These are phyloP conservation scores for Antennarius maculatus DNA, from an alignment of 2,797 vertebrate species.

Conservation along the genomic window DNA sequence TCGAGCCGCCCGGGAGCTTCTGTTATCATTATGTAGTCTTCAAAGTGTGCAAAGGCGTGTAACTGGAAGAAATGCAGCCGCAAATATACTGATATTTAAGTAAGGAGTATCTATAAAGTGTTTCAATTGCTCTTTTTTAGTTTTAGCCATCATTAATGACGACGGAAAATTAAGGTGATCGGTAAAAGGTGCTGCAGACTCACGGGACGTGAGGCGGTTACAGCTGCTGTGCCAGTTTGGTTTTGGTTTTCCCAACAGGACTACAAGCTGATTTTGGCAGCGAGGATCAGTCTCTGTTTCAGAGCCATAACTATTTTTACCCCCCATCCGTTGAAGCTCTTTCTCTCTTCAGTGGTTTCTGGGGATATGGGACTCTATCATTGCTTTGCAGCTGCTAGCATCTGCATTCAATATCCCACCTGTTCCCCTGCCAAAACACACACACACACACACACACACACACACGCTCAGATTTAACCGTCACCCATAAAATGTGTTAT, in stretches of 20 bases:
- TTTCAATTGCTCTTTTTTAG: no score
- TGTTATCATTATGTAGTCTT: no score
- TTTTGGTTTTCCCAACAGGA: conserved; percentile 40
- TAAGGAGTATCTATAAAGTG: no score
- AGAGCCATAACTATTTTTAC: conserved; percentile 62
- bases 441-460: conserved; percentile 7
- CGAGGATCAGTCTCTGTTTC: conserved; percentile 44
- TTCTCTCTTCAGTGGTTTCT: conserved; percentile 40
- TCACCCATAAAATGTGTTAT: conserved; percentile 32
- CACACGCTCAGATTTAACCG: conserved; percentile 17
- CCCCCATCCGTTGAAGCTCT: conserved; percentile 56
- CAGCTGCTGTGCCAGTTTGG: conserved; percentile 31
- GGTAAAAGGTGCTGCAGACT: conserved; percentile 7
- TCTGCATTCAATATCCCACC: conserved; percentile 52
- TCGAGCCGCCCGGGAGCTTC: no score
- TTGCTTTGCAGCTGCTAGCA: conserved; percentile 40
- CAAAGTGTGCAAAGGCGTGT: no score
- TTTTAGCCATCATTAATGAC: no score
- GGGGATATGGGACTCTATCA: conserved; percentile 41
- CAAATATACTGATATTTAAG: no score
- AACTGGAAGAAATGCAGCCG: no score
- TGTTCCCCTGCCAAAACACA: conserved; percentile 29
- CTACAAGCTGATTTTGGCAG: conserved; percentile 54
- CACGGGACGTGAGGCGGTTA: not conserved
- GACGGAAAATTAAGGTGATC: not conserved